Evolutionary conservation across 2,797 vertebrate genomes (phyloP).

Genomic region (Epinephelus awoara): DNA sequence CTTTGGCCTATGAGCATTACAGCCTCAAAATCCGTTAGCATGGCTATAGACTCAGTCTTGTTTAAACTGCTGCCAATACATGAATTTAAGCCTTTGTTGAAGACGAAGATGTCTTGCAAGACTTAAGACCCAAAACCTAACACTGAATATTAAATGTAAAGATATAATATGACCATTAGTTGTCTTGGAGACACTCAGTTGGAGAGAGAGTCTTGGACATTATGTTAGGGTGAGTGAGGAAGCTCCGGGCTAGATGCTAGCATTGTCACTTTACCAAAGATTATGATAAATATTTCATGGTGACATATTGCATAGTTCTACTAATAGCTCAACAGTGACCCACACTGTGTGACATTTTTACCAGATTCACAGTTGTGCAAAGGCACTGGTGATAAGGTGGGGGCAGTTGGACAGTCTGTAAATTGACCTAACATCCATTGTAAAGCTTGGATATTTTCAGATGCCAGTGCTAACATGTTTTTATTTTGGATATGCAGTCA

Average conservation of each 20-base stretch:
- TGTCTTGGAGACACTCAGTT: background rate
- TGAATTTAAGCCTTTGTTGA: background rate
- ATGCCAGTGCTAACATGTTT: no score
- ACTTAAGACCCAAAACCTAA: background rate
- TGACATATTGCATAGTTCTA: conserved; percentile 18
- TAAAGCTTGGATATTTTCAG: background rate
- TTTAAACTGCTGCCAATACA: background rate
- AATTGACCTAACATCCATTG: background rate
- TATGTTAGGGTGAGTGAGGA: conserved; percentile 13
- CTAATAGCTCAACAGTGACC: conserved; percentile 10
- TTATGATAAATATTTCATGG: conserved; percentile 28
- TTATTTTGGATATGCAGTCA: background rate
- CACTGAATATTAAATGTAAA: background rate
- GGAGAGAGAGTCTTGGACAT: background rate
- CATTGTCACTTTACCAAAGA: conserved; percentile 15
- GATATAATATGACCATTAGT: background rate
- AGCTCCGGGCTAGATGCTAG: background rate
- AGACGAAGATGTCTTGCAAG: background rate
- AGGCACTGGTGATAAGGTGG: background rate
- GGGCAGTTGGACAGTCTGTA: background rate
- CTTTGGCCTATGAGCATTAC: no score
- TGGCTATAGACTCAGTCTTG: no score
- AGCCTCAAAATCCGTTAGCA: no score
- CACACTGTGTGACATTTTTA: conserved; percentile 1
- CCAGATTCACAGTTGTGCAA: background rate